Evolutionary conservation across 2,888 invertebrate species (phyloP).

Genomic region (Seira ritae): DNA sequence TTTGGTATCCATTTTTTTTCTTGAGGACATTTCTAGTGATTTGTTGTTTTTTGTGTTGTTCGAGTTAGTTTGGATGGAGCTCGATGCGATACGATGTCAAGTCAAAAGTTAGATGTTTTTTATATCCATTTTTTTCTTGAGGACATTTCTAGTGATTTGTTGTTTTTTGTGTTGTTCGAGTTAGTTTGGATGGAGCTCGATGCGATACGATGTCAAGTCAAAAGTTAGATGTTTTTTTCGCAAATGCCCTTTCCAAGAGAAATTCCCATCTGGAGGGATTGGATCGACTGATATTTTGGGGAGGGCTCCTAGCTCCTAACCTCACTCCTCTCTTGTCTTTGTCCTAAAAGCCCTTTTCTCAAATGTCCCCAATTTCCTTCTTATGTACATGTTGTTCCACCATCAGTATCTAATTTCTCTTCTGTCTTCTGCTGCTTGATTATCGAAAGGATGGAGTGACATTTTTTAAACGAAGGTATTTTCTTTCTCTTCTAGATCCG

Average conservation of each 20-base stretch:
- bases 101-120: not conserved
- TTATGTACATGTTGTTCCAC: too few relatives aligned
- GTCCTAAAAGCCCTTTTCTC: not conserved
- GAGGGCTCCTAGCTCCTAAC: not conserved
- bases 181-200: too few relatives aligned
- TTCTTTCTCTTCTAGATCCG: constrained; percentile 82
- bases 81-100: too few relatives aligned
- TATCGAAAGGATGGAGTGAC: constrained; percentile 13
- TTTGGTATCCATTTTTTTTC: not conserved
- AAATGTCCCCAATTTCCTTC: not conserved
- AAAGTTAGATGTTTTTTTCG: not conserved
- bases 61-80: too few relatives aligned
- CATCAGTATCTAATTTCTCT: too few relatives aligned
- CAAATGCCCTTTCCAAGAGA: not conserved
- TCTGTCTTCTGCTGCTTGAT: too few relatives aligned
- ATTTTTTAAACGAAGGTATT: not conserved
- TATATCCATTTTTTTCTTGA: not conserved
- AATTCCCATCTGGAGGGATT: not conserved
- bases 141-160: not conserved
- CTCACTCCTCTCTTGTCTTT: not conserved
- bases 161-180: not conserved
- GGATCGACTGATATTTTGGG: not conserved
- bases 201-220: too few relatives aligned
- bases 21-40: not conserved
- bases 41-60: not conserved